Evolutionary conservation across 2,797 vertebrate species (phyloP).

Genomic region (Tympanoctomys barrerae): DNA sequence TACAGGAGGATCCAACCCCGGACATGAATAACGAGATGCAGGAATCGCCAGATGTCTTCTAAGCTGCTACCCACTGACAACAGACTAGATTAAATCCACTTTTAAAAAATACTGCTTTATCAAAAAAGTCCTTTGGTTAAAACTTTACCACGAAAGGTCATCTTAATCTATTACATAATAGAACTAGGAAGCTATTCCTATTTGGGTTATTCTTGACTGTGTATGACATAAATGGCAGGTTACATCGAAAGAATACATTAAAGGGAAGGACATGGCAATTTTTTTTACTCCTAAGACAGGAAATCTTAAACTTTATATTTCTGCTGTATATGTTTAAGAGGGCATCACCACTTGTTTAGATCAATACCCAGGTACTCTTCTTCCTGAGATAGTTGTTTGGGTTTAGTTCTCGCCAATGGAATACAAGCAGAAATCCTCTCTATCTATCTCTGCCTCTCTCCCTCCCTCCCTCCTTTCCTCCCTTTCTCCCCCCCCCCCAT

Average conservation of each 20-base stretch:
- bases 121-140: slow-evolving; percentile 13
- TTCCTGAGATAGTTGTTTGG: not conserved
- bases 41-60: not conserved
- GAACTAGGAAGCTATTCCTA: not conserved
- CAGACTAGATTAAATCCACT: not conserved
- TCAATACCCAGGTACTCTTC: not conserved
- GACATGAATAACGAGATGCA: not conserved
- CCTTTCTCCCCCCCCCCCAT: not conserved
- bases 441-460: not conserved
- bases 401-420: not conserved
- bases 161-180: not conserved
- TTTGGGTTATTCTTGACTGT: not conserved
- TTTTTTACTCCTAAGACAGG: not conserved
- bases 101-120: not conserved
- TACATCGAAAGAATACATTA: not conserved
- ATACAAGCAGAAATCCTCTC: not conserved
- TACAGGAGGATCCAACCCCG: not conserved
- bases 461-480: not conserved
- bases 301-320: not conserved
- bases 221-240: too few species aligned
- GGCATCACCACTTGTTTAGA: not conserved
- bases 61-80: not conserved
- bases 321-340: not conserved
- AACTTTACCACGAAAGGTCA: not conserved
- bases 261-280: not conserved